Evolutionary conservation across 2,113 vertebrate species (phyloP), one percentile per base, ranked within the genome.

Genomic region (Leucopsar rothschildi): DNA sequence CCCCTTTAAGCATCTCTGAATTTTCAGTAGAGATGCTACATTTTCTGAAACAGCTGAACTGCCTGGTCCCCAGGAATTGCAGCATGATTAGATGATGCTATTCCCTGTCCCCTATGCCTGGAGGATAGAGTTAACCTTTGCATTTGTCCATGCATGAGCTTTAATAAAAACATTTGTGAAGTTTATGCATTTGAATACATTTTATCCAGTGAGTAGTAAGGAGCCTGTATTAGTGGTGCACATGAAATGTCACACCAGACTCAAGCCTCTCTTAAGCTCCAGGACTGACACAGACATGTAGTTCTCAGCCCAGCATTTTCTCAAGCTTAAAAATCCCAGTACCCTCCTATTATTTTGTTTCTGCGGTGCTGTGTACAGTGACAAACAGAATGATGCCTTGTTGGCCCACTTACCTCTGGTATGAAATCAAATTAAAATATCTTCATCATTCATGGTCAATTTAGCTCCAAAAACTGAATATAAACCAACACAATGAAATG

Each of bases 81-180:
- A 71, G 28, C n/a, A 27, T 18, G 85, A 93, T 73, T 86, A 93
- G 79, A 90, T 49, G 40, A 80, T 78, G 71, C 27, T 94, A 15
- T 81, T 50, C 64, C 22, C 75, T 71, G 71, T 73, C 57, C 18
- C 1, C 68, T 53, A 18, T 2, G 5, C 85, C 88, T 70, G 77
- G 87, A 93, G 76, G 92, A 92, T 75, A 93, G 85, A 83, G 56
- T 68, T 94, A 95, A 90, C 95, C 85, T 97, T 97, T 96, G 66
- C 53, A 45, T 88, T 70, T 88, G 47, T 68, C 72, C 76, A 68
- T 80, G 52, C 33, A 39, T 95, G 49, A 83, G 60, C 31, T 96
- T 90, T 92, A 95, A 81, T 83, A 78, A 94, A 95, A 96, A 86
- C 25, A 33, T 66, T 73, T 2, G 9, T 64, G 56, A 91, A 86